Base-by-base conservation (phyloP, 2,113 vertebrate genomes). In the Hippocampus abdominalis region DNA sequence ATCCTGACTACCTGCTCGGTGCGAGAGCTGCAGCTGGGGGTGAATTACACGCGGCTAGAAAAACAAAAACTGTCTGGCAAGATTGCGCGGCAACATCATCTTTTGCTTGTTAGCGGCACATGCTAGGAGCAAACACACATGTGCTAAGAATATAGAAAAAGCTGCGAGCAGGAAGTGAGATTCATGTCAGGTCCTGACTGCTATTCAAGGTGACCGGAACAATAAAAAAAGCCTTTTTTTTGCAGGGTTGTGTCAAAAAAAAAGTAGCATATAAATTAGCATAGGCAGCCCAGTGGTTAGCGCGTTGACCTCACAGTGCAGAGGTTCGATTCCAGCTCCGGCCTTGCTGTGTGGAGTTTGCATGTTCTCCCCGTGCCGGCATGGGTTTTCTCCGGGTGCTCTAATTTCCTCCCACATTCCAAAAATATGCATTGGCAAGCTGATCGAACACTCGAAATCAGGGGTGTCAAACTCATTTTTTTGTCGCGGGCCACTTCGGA, bases 1-100 rank as follows among this genome's bases (percentile, higher is more conserved):
- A 73, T 68, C 63, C 74, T 23, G n/a, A 8, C 71, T 79, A 80
- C 81, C 80, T 83, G 84, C 77, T 72, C 48, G 44, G 23, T 25
- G 70, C 62, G 75, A 42, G 59, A 70, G 66, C 73, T 80, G 78
- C 86, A 89, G 79, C 80, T 86, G 85, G 76, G 71, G 63, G 32
- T 71, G 73, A 70, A 83, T 89, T 82, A 78, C 72, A 81, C 68
- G 56, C 69, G 18, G 64, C 72, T 79, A 13, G 70, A 66, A 75
- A 78, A 57, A 44, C 74, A 72, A 68, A 32, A 21, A 61, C 36
- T 0, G 64, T 4, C 69, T 80, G 75, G 65, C 59, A 32, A 29
- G 27, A 2, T 54, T 23, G 61, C 46, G n/a, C 21, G 39, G 77
- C 72, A 78, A 66, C 71, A 69, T 59, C 64, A 75, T 69, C 71